Evolutionary conservation across 2,888 invertebrate species (phyloP).

Genomic region (Tetheella fluctuosa): DNA sequence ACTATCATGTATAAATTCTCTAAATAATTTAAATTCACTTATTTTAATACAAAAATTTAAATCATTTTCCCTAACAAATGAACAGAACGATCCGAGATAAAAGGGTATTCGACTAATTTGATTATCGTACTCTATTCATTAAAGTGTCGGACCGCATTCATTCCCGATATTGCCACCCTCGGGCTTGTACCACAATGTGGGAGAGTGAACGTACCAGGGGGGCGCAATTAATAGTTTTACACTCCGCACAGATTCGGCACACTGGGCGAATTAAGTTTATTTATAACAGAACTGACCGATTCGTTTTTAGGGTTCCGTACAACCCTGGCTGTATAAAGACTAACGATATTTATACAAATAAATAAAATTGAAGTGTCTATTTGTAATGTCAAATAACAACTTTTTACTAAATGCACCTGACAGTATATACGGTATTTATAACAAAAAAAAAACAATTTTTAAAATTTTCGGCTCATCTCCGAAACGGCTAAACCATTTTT

Average conservation of each 20-base stretch:
- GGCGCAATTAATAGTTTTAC: slow-evolving; percentile 4
- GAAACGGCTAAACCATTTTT: no score
- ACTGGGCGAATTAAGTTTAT: neutral
- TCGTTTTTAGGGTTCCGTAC: neutral
- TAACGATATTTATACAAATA: no score
- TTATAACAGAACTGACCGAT: neutral
- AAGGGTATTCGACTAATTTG: neutral
- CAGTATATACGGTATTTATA: no score
- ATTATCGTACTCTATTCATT: slow-evolving; percentile 8
- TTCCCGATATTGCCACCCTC: slow-evolving; percentile 6
- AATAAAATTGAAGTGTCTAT: no score
- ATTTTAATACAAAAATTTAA: no score
- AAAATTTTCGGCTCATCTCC: no score
- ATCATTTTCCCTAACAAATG: neutral
- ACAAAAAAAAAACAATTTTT: no score
- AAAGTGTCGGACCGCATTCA: slow-evolving; percentile 6
- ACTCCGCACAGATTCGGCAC: slow-evolving; percentile 4
- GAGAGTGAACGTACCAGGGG: neutral
- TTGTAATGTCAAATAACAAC: no score
- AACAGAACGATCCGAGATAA: neutral
- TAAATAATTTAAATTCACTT: no score
- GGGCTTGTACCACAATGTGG: neutral
- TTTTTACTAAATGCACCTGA: no score
- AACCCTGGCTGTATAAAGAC: neutral
- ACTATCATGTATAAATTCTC: no score